A percentile compares a stretch with the other conserved stretches of the same genome.
Conservation (phyloP, 2,888 invertebrate genomes). For the Cheilosia pagana region DNA sequence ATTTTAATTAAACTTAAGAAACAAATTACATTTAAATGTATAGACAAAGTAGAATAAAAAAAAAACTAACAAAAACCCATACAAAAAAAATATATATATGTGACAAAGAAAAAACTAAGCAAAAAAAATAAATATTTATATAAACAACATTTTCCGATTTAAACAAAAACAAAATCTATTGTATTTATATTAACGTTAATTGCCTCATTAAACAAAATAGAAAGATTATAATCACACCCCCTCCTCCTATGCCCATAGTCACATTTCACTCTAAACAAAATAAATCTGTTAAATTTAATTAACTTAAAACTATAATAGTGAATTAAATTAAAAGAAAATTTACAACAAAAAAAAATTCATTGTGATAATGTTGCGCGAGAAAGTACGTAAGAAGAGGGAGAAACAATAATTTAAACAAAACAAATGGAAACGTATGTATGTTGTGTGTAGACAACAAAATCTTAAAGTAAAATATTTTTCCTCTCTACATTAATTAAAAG, state of each 20-base stretch:
- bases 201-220: conserved; percentile 40
- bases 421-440: conserved; percentile 44
- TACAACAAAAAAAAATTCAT: conserved; percentile 57
- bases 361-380: conserved; percentile 65
- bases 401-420: conserved; percentile 56
- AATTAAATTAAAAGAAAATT: conserved; percentile 65
- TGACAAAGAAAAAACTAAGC: conserved; percentile 20
- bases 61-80: conserved; percentile 8
- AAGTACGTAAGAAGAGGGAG: conserved; percentile 29
- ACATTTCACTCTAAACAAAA: conserved; percentile 43
- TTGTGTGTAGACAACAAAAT: conserved; percentile 28
- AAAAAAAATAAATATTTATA: conserved; percentile 46
- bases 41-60: conserved; percentile 49
- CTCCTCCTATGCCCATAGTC: conserved; percentile 36
- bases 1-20: conserved; percentile 17
- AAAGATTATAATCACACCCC: conserved; percentile 31
- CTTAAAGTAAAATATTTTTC: conserved; percentile 33
- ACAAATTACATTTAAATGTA: conserved; percentile 52
- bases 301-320: conserved; percentile 30
- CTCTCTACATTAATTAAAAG: conserved; percentile 46
- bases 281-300: conserved; percentile 31
- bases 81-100: neutral
- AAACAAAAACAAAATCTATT: conserved; percentile 30
- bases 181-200: conserved; percentile 56
- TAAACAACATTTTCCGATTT: conserved; percentile 53